A percentile compares a stretch with the other conserved stretches of the same genome.
These are phyloP conservation scores for Sisyra terminalis DNA, from an alignment of 2,888 invertebrate species.

Conservation along the genomic window DNA sequence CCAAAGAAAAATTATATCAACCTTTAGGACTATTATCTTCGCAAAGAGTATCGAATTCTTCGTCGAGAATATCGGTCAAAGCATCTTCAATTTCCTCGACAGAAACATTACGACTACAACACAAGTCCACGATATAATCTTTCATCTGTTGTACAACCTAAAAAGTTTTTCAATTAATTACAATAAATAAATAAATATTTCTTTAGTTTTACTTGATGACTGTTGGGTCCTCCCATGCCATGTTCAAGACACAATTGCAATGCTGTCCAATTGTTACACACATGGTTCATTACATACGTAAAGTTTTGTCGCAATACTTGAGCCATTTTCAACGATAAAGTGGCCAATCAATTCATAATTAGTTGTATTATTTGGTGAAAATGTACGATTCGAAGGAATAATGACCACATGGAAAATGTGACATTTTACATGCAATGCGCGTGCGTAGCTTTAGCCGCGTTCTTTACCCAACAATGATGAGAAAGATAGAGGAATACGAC, in stretches of 20 bases:
- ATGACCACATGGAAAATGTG: too few relatives aligned
- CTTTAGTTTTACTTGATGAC: conserved; percentile 33
- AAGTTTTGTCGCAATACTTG: conserved; percentile 28
- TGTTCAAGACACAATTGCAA: conserved; percentile 55
- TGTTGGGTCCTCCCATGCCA: conserved; percentile 53
- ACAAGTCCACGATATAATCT: conserved; percentile 45
- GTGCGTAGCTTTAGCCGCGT: too few relatives aligned
- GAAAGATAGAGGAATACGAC: too few relatives aligned
- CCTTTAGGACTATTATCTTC: conserved; percentile 53
- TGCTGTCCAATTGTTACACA: conserved; percentile 57
- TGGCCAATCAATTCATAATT: too few relatives aligned
- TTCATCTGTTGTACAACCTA: conserved; percentile 47
- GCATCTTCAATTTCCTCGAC: conserved; percentile 41
- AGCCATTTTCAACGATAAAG: neutral
- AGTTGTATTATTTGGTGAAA: too few relatives aligned
- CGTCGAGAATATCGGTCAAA: conserved; percentile 53
- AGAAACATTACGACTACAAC: conserved; percentile 40
- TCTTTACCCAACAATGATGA: too few relatives aligned
- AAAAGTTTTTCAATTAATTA: conserved; percentile 14
- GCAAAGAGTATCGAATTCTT: conserved; percentile 55
- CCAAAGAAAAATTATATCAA: too few relatives aligned
- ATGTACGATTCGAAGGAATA: too few relatives aligned
- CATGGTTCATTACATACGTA: conserved; percentile 42
- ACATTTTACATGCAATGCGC: too few relatives aligned
- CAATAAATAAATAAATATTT: neutral